Conservation (phyloP, 92 coral and sea anemone genomes). For the Muricea muricata region DNA sequence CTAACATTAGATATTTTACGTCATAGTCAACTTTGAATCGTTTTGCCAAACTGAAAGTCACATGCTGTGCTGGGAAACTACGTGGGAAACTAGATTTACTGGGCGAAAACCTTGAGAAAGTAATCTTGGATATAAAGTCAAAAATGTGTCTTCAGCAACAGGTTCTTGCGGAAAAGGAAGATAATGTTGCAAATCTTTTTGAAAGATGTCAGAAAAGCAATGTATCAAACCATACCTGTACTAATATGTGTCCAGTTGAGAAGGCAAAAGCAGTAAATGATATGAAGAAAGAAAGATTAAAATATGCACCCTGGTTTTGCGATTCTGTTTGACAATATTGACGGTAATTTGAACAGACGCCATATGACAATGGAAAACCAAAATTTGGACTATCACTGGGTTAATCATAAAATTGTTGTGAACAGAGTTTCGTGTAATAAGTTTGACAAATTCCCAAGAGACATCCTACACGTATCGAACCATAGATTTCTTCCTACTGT, state of each 20-base stretch:
- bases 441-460: conserved; percentile 37
- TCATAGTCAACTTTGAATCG: too few species aligned
- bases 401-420: conserved; percentile 52
- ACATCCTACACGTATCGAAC: conserved; percentile 26
- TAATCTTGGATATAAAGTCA: too few species aligned
- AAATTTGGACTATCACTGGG: conserved; percentile 67
- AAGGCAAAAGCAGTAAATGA: neutral
- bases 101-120: too few species aligned
- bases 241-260: neutral
- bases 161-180: too few species aligned
- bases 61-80: too few species aligned
- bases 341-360: conserved; percentile 38
- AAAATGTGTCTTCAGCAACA: too few species aligned
- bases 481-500: conserved; percentile 54
- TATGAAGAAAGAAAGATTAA: conserved; percentile 1
- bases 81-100: too few species aligned
- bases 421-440: conserved; percentile 60
- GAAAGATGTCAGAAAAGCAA: neutral
- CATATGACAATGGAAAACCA: conserved; percentile 62
- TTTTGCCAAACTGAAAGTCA: too few species aligned
- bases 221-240: neutral
- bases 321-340: conserved; percentile 64
- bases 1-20: too few species aligned
- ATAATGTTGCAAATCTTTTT: too few species aligned
- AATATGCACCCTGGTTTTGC: conserved; percentile 55